phyloP scores from a whole-genome alignment of 2,113 vertebrate species.

The Podilymbus podiceps region DNA sequence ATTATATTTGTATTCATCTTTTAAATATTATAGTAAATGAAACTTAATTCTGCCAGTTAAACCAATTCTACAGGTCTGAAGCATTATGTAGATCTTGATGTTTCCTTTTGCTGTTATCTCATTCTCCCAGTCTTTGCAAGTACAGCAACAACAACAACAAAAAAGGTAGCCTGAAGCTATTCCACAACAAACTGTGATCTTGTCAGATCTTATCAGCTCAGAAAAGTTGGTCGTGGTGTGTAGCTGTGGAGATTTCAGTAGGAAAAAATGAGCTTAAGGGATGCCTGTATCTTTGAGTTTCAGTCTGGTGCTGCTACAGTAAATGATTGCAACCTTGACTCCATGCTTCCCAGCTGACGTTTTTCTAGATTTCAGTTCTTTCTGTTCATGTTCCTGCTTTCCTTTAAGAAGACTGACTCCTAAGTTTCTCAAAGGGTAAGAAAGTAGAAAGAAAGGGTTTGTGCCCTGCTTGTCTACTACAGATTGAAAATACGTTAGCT shows the following conservation, averaged over 20 bases:
- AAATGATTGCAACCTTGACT: background rate
- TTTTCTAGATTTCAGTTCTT: background rate
- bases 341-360: background rate
- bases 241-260: background rate
- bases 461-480: background rate
- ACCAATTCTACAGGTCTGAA: background rate
- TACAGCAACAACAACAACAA: background rate
- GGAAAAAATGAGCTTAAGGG: background rate
- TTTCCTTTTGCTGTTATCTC: background rate
- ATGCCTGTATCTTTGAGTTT: background rate
- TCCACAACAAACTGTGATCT: background rate
- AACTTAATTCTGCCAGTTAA: background rate
- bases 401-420: background rate
- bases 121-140: background rate
- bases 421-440: background rate
- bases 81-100: background rate
- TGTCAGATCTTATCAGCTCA: constrained; percentile 47
- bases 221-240: background rate
- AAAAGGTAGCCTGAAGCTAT: background rate
- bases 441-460: background rate
- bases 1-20: background rate
- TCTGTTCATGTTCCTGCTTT: background rate
- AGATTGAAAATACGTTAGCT: background rate
- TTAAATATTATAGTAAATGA: background rate
- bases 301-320: background rate